Base-by-base conservation (phyloP, 2,888 invertebrate genomes). In the Microplitis manilae region DNA sequence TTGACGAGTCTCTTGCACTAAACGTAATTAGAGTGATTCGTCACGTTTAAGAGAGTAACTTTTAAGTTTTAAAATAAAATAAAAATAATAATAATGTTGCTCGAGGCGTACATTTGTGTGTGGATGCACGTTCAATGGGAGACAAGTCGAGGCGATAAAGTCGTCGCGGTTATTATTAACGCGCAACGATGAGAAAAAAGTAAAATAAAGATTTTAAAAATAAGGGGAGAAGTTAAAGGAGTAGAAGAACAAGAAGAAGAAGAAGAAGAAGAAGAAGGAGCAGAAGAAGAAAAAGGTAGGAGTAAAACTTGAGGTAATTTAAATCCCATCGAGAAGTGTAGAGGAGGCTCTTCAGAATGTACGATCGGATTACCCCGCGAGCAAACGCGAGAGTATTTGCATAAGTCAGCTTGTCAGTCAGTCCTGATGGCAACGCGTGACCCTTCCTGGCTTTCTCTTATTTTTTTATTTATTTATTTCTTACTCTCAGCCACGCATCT, bases 321-420 rank as follows among this genome's bases (percentile, higher is more conserved):
- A 78, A 77, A 77, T 77, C 74, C 74, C 73, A 74, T 71, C 70
- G 77, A 59, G 65, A 39, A 69, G 60, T 73, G 50, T 68, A 72
- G 77, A 71, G 73, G 77, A 78, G 77, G 62, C 70, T 77, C 77
- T 20, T 69, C 83, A 80, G 79, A 81, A 72, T 73, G 77, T 65
- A 73, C 77, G 77, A 77, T 77, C 73, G 77, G 77, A 77, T 77
- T 77, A 77, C 77, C 70, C 77, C 76, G 72, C 70, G 65, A 74
- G 70, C 64, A 50, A 73, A 69, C 70, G 77, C 73, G 69, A 73
- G 68, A 60, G 68, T 89, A 89, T 89, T 89, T 89, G 89, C 89
- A 89, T 89, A 89, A 89, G 89, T 89, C 89, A 89, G 89, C 84
- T 87, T 89, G 89, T 89, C 89, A 89, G 88, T 89, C 89, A 88